phyloP scores from a whole-genome alignment of 2,797 vertebrate species.

The Gephyroberyx darwinii region DNA sequence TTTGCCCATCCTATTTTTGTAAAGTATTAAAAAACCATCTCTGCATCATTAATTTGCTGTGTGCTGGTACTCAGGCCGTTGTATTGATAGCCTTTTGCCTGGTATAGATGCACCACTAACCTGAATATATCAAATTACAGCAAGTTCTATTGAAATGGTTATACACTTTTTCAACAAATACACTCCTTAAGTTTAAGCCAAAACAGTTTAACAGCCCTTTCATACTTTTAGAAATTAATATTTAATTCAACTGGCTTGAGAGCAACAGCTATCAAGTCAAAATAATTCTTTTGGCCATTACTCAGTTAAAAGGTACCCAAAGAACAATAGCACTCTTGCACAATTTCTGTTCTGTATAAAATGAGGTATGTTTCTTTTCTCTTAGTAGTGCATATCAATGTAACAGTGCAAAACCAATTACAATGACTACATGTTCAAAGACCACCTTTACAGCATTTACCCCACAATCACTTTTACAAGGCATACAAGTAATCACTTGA shows the following conservation, averaged over 20 bases:
- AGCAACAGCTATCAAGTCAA: conserved; percentile 42
- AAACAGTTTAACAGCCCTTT: conserved; percentile 68
- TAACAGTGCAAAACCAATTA: conserved; percentile 83
- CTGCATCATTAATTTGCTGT: conserved; percentile 2
- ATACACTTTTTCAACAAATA: conserved; percentile 37
- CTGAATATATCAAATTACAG: conserved; percentile 67
- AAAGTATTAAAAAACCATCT: not conserved
- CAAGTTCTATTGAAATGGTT: conserved; percentile 57
- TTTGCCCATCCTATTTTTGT: not conserved
- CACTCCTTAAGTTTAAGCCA: conserved; percentile 46
- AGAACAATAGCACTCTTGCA: conserved; percentile 69
- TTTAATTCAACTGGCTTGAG: conserved; percentile 46
- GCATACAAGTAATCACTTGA: conserved; percentile 69
- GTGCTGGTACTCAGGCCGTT: conserved; percentile 40
- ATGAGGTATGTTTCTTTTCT: conserved; percentile 84
- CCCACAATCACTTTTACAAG: conserved; percentile 72
- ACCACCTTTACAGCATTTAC: conserved; percentile 74
- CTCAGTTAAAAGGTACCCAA: conserved; percentile 62
- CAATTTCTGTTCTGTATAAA: conserved; percentile 79
- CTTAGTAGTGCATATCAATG: conserved; percentile 82
- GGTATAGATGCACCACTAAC: conserved; percentile 60
- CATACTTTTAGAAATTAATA: conserved; percentile 47
- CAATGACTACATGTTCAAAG: conserved; percentile 67
- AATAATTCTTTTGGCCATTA: conserved; percentile 53
- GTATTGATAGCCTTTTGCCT: conserved; percentile 20